Evolutionary conservation across 2,113 vertebrate genomes (phyloP), one percentile per base, ranked within the genome.

Genomic region (Phoenicopterus ruber): DNA sequence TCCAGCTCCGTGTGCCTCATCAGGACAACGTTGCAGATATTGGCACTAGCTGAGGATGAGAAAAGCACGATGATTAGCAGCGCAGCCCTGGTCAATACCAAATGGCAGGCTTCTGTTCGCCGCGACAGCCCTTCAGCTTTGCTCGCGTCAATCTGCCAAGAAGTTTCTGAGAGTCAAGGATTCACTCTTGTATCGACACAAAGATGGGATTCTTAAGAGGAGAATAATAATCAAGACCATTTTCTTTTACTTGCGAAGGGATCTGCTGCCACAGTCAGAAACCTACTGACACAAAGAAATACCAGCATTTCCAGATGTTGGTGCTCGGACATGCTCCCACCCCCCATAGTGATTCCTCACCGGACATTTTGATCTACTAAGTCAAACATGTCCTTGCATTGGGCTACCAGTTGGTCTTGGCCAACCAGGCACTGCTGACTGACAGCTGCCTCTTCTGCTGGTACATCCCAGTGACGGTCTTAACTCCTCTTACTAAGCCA

Each of bases 1-100:
- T 98, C 98, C 96, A 99, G 98, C 97, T 99, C 99, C 2, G 98
- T 98, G 91, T 99, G 99, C 79, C 99, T 98, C 99, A 99, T 99
- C 94, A 99, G 98, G 93, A 99, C 98, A 94, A 99, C 99, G 11
- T 99, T 99, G 95, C 99, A 99, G 96, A 99, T 98, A 65, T 99
- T 99, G 96, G 99, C 99, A 91, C 99, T 99, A 26, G 99, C 99
- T 99, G 98, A 14, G 92, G 97, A 36, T 76, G 62, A 93, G 73
- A 89, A 70, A 86, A 69, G 63, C 70, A 69, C 1, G 24, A n/a
- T n/a, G 65, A 25, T 96, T 57, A 96, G 47, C 46, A 63, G 34
- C 1, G 22, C 54, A 12, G 63, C 49, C 55, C 66, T 11, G 71
- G 38, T n/a, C 84, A 52, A 10, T 31, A 65, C 77, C 94, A 76